Conservation (phyloP, 2,888 invertebrate species). For the Amphipoea oculea region DNA sequence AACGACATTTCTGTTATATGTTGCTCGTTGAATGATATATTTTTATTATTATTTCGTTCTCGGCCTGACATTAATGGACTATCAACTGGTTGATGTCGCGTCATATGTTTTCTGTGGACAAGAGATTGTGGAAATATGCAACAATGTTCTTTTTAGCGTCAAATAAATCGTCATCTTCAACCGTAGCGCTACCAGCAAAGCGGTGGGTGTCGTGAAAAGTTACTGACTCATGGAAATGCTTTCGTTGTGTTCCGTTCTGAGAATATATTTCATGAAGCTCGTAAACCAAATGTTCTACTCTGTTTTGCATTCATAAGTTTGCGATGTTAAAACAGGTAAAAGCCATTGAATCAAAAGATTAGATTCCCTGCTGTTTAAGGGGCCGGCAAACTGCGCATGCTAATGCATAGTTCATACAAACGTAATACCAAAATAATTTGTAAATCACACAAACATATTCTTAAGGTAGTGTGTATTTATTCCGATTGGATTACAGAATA, state of each 20-base stretch:
- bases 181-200: slow-evolving; percentile 23
- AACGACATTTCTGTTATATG: slow-evolving; percentile 66
- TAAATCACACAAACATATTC: no score
- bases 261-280: slow-evolving; percentile 40
- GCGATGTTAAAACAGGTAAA: slow-evolving; percentile 6
- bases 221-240: slow-evolving; percentile 39
- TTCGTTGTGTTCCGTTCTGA: slow-evolving; percentile 32
- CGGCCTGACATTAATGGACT: slow-evolving; percentile 79
- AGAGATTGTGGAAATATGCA: slow-evolving; percentile 60
- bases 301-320: slow-evolving; percentile 39
- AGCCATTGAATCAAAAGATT: background rate
- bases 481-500: no score
- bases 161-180: slow-evolving; percentile 57
- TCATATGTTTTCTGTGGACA: slow-evolving; percentile 66
- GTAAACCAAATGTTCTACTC: slow-evolving; percentile 36
- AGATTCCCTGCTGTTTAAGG: background rate
- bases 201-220: slow-evolving; percentile 16
- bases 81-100: slow-evolving; percentile 73
- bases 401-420: no score
- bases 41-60: slow-evolving; percentile 74
- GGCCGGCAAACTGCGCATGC: no score
- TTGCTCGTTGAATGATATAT: slow-evolving; percentile 65
- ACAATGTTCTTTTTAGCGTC: slow-evolving; percentile 52
- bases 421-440: no score
- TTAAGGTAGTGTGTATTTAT: no score